Conservation (phyloP, 2,888 invertebrate genomes). For the Crocallis elinguaria region DNA sequence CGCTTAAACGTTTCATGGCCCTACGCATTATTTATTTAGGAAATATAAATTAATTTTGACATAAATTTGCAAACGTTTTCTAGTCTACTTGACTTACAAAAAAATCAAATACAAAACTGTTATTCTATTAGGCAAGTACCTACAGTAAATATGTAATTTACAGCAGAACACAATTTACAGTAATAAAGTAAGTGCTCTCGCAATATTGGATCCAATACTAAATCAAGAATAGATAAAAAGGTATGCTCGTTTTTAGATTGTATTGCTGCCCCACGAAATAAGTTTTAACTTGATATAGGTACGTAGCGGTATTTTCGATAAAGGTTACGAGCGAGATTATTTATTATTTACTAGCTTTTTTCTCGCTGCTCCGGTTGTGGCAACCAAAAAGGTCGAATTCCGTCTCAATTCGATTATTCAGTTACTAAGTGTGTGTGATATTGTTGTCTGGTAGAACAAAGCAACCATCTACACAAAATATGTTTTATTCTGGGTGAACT, state of each 20-base stretch:
- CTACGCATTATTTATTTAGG: no score
- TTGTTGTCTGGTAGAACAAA: not conserved
- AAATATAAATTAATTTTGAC: no score
- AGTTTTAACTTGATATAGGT: conserved; percentile 28
- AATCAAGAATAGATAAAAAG: conserved; percentile 6
- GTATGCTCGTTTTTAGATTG: conserved; percentile 13
- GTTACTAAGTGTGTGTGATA: conserved; percentile 2
- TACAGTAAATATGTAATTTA: no score
- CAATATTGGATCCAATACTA: not conserved
- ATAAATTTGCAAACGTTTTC: no score
- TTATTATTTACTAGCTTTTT: conserved; percentile 30
- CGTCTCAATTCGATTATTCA: conserved; percentile 19
- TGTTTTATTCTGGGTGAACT: not conserved
- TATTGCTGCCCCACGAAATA: conserved; percentile 9
- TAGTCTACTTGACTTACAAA: no score
- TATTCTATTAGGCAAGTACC: no score
- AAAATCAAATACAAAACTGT: no score
- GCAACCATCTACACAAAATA: not conserved
- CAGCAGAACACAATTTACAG: not conserved
- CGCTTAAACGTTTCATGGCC: no score
- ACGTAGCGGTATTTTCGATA: conserved; percentile 20
- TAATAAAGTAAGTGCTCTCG: not conserved
- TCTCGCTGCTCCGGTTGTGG: conserved; percentile 13
- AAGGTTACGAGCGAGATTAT: conserved; percentile 28
- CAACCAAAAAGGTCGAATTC: conserved; percentile 14